Evolutionary conservation across 2,113 vertebrate species (phyloP), one percentile per base, ranked within the genome.

Genomic region (Ailurus styani): DNA sequence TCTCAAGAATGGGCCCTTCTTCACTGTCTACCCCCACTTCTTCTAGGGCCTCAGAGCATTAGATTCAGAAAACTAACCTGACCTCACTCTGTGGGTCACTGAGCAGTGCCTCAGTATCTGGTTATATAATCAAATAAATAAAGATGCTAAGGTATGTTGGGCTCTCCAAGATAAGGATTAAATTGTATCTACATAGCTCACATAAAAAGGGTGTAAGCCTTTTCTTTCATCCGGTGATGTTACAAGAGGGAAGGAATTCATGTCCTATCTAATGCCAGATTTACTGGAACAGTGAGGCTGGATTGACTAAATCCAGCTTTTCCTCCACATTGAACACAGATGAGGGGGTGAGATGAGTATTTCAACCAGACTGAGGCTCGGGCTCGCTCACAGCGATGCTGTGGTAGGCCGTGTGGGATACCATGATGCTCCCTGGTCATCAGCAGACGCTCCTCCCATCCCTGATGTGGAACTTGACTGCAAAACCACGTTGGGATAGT

Each of bases 361-460:
- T 57, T 50, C 42, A 29, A 1, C 86, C 34, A 47, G 70, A 47
- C 37, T 7, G 8, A 21, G 15, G 37, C 42, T 37, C 3, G 3
- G 2, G 13, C 10, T 50, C 40, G 34, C 8, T 40, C 9, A 9
- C 11, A 25, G 82, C 73, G 29, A 20, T 5, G 2, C n/a, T 3
- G 6, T 18, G 40, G 14, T 7, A 5, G 29, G 3, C 7, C 34
- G 9, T 1, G 3, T 37, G 47, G 8, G 7, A 31, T 10, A 27
- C 68, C 18, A 1, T 0, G 31, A 9, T 2, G 21, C 5, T 17
- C 20, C 52, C 23, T 37, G 14, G 14, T 31, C 10, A 29, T 7
- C 40, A 29, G 8, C 17, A 11, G 23, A 10, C 6, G 23, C 4
- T 29, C 9, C 0, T 20, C 1, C 14, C 42, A 25, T 42, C 50